phyloP scores from a whole-genome alignment of 2,888 invertebrate genomes.

The Xylophagus ater region DNA sequence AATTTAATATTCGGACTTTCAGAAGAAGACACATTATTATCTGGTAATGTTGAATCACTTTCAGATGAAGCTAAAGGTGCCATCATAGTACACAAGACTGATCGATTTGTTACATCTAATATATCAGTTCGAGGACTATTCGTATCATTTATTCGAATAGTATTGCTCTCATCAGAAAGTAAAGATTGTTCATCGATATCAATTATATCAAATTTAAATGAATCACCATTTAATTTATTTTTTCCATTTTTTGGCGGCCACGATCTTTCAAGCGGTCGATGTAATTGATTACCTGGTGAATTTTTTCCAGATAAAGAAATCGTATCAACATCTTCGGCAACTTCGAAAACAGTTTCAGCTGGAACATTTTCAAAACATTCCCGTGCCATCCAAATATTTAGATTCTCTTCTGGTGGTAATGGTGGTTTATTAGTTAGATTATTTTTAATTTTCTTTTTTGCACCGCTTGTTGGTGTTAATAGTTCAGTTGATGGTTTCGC shows the following conservation, averaged over 20 bases:
- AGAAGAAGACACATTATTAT: not conserved
- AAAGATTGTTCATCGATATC: constrained; percentile 63
- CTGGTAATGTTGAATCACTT: constrained; percentile 35
- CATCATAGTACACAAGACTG: not conserved
- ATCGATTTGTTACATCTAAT: constrained; percentile 9
- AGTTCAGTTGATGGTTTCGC: constrained; percentile 3
- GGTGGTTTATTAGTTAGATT: constrained; percentile 45
- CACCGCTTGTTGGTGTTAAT: constrained; percentile 39
- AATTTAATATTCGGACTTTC: constrained; percentile 35
- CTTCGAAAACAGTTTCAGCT: constrained; percentile 32
- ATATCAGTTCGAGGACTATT: constrained; percentile 3
- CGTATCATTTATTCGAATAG: not conserved
- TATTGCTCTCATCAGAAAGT: constrained; percentile 21
- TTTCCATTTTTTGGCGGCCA: constrained; percentile 56
- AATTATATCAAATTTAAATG: constrained; percentile 73
- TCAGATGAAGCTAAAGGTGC: constrained; percentile 52
- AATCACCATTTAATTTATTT: constrained; percentile 58
- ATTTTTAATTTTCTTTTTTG: constrained; percentile 53
- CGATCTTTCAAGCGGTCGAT: constrained; percentile 66
- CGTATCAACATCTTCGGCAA: constrained; percentile 20
- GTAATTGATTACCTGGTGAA: constrained; percentile 31
- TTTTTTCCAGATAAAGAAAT: constrained; percentile 28
- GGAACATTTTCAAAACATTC: constrained; percentile 38
- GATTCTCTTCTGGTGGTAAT: constrained; percentile 17
- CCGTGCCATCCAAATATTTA: constrained; percentile 37